Conservation (phyloP, 2,888 invertebrate genomes). For the Drosophila pegasa region DNA sequence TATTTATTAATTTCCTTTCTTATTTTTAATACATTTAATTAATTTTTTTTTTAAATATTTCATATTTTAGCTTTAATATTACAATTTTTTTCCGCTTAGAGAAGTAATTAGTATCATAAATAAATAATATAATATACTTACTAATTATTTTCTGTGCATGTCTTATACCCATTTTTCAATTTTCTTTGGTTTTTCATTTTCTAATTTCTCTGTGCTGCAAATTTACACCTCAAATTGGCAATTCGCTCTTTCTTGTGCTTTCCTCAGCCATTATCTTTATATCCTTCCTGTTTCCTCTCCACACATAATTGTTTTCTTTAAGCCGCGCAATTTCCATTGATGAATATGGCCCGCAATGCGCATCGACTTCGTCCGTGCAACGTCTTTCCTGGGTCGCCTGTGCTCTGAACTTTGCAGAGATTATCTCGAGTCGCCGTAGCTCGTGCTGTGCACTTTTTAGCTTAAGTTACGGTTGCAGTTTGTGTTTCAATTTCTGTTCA, state of each 20-base stretch:
- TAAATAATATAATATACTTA: not conserved
- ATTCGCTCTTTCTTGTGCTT: not conserved
- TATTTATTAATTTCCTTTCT: too few relatives aligned
- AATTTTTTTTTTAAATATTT: too few relatives aligned
- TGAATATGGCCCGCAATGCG: conserved; percentile 11
- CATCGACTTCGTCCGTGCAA: conserved; percentile 26
- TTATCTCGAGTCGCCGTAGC: conserved; percentile 25
- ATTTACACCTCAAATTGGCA: not conserved
- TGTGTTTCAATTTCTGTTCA: conserved; percentile 38
- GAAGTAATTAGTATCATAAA: too few relatives aligned
- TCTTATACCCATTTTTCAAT: not conserved
- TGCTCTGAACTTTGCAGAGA: conserved; percentile 47
- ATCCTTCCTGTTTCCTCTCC: conserved; percentile 31
- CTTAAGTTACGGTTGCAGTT: conserved; percentile 33
- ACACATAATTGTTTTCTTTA: not conserved
- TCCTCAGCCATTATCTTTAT: not conserved
- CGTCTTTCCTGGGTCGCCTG: conserved; percentile 67
- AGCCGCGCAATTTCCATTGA: conserved; percentile 10
- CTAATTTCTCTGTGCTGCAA: not conserved
- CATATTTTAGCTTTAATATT: too few relatives aligned
- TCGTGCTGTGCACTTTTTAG: conserved; percentile 44
- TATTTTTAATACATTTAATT: too few relatives aligned
- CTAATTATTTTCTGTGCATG: not conserved
- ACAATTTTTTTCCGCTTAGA: too few relatives aligned
- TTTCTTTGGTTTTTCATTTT: not conserved